Conservation (phyloP, 2,113 vertebrate genomes). For the Cepphus grylle region DNA sequence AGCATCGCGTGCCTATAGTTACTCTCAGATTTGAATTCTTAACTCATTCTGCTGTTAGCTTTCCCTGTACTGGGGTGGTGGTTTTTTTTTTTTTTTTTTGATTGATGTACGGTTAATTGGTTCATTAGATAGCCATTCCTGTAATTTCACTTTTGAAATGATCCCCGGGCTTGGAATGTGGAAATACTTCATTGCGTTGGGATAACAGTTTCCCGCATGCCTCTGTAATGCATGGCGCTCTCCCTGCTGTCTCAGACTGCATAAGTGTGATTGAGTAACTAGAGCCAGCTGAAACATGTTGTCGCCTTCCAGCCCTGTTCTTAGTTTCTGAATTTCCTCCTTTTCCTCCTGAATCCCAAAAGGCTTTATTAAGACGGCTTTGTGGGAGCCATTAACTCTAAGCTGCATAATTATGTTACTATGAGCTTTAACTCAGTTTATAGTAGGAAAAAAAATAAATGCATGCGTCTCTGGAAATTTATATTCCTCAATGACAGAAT, state of each 20-base stretch:
- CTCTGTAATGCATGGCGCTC: background rate
- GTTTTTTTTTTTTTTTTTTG: background rate
- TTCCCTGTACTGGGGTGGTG: background rate
- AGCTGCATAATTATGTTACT: conserved; percentile 57
- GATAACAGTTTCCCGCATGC: background rate
- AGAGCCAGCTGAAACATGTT: background rate
- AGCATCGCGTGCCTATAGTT: background rate
- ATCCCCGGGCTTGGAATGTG: background rate
- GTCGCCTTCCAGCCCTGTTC: conserved; percentile 43
- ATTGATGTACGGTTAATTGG: background rate
- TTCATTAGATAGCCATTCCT: background rate
- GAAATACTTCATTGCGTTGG: background rate
- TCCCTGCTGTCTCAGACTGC: background rate
- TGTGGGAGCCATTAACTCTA: conserved; percentile 63
- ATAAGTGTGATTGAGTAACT: conserved; percentile 43
- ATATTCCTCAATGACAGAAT: conserved; percentile 25
- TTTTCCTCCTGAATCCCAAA: conserved; percentile 48
- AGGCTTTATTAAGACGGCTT: conserved; percentile 72
- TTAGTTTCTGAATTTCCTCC: conserved; percentile 52
- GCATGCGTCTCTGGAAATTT: background rate
- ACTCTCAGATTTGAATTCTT: background rate
- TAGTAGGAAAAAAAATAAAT: background rate
- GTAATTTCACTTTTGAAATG: background rate
- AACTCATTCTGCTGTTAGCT: background rate
- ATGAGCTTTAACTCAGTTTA: conserved; percentile 33